phyloP scores from a whole-genome alignment of 2,113 vertebrate genomes.

The Butorides virescens region DNA sequence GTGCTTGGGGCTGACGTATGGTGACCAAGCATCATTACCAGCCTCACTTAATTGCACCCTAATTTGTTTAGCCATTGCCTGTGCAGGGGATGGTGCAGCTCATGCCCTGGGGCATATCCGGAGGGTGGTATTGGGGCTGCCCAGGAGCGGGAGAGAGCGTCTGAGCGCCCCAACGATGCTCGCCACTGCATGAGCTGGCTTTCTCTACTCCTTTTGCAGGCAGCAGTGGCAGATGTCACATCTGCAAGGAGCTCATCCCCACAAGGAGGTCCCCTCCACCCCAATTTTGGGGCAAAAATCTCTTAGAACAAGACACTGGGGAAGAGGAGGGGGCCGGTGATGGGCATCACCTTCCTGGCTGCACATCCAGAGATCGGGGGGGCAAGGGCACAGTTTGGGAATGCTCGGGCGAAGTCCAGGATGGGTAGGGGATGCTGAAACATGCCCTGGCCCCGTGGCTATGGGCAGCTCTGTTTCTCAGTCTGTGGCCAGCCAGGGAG shows the following conservation, averaged over 20 bases:
- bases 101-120: accelerated
- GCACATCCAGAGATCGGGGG: accelerated
- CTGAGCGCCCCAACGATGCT: background rate
- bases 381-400: background rate
- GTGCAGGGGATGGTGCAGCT: accelerated
- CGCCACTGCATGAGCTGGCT: accelerated
- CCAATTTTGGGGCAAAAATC: background rate
- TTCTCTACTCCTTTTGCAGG: background rate
- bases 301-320: background rate
- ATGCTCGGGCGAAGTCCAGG: background rate
- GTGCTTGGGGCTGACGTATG: background rate
- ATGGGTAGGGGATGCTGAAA: background rate
- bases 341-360: too few relatives aligned
- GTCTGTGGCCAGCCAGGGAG: accelerated
- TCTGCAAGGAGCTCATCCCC: accelerated
- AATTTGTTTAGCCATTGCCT: background rate
- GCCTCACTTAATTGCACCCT: background rate
- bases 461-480: background rate
- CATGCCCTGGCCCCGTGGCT: accelerated
- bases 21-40: background rate
- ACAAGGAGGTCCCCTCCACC: background rate
- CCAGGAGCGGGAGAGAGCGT: accelerated
- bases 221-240: background rate
- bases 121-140: background rate
- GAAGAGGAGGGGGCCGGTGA: background rate